These are phyloP conservation scores for Heliangelus exortis DNA, from an alignment of 2,797 vertebrate genomes.

Conservation along the genomic window DNA sequence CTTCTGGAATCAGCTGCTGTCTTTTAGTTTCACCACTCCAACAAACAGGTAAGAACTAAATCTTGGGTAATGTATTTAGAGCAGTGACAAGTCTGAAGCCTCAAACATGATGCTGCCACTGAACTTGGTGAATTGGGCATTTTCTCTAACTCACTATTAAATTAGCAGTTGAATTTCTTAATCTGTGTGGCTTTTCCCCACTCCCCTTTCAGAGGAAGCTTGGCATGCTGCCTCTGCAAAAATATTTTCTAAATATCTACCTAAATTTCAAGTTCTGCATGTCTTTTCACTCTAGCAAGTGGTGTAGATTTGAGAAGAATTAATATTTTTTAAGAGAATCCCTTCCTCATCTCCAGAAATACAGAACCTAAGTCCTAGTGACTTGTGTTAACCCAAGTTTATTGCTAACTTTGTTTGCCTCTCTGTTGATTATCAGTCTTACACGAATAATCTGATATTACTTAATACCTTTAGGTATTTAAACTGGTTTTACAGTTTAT, in stretches of 20 bases:
- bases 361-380: background rate
- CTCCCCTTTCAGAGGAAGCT: background rate
- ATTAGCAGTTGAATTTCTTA: background rate
- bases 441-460: background rate
- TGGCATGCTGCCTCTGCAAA: background rate
- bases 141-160: background rate
- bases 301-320: background rate
- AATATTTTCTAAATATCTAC: background rate
- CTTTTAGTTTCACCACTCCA: constrained; percentile 93
- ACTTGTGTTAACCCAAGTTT: background rate
- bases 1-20: constrained; percentile 99
- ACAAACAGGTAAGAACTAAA: constrained; percentile 87
- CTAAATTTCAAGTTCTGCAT: background rate
- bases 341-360: background rate
- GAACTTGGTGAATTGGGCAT: background rate
- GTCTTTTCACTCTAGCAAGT: background rate
- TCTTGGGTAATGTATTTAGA: background rate
- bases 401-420: background rate
- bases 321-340: background rate
- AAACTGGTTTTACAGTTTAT: background rate
- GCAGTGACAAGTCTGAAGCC: background rate
- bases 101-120: background rate
- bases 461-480: background rate
- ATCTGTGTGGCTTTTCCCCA: background rate
- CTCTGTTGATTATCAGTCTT: background rate